A percentile compares a stretch with the other conserved stretches of the same genome.
These are phyloP conservation scores for Alloplasta piceator DNA, from an alignment of 2,888 invertebrate species.

Conservation along the genomic window DNA sequence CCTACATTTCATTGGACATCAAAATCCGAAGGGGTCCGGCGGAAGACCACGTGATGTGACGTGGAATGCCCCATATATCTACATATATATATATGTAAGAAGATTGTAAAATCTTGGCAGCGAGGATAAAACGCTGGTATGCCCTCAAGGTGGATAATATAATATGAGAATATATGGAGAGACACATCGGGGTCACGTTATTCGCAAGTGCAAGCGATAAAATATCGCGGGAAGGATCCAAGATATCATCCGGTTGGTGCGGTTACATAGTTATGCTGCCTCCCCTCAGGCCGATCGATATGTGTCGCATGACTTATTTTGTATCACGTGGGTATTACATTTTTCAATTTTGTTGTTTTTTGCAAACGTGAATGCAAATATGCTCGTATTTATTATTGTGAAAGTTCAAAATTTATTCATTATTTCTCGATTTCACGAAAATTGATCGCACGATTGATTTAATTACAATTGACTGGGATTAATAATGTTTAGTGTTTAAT, in stretches of 20 bases:
- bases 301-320: slow-evolving; percentile 26
- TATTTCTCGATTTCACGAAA: too few species aligned
- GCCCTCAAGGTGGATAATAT: slow-evolving; percentile 19
- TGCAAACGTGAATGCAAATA: too few species aligned
- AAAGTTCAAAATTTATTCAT: too few species aligned
- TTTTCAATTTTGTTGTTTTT: too few species aligned
- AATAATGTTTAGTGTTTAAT: too few species aligned
- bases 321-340: not conserved
- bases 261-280: not conserved
- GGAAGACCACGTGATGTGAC: too few species aligned
- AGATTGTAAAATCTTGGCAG: slow-evolving; percentile 11
- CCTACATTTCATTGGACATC: too few species aligned
- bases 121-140: slow-evolving; percentile 23
- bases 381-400: too few species aligned
- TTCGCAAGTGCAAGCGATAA: slow-evolving; percentile 41
- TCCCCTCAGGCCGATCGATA: slow-evolving; percentile 41
- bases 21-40: too few species aligned
- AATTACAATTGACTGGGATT: too few species aligned
- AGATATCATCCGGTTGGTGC: slow-evolving; percentile 12
- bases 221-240: slow-evolving; percentile 16
- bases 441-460: too few species aligned
- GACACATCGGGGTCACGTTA: slow-evolving; percentile 47
- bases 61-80: not conserved
- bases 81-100: not conserved
- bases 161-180: slow-evolving; percentile 6